These are phyloP conservation scores for Ceriagrion tenellum DNA, from an alignment of 2,888 invertebrate species.

Conservation along the genomic window DNA sequence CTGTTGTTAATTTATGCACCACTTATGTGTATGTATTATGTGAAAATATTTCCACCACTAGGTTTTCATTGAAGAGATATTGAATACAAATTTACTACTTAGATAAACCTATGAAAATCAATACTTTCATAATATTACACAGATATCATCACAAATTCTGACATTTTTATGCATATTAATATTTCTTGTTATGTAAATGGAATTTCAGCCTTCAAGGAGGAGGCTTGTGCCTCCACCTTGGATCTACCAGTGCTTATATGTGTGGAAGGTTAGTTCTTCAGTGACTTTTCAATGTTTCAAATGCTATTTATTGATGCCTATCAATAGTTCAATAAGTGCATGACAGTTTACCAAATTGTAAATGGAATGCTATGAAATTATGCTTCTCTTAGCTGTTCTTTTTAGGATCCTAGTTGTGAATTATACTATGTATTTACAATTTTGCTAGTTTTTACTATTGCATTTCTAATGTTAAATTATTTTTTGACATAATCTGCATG, in stretches of 20 bases:
- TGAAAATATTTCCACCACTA: neutral
- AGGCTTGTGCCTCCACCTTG: slow-evolving; percentile 30
- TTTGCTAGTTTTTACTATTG: neutral
- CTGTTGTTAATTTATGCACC: neutral
- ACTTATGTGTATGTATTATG: no score
- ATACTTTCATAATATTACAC: neutral
- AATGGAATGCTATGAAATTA: neutral
- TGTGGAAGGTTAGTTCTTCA: slow-evolving; percentile 20
- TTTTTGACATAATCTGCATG: neutral
- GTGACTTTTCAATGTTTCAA: neutral
- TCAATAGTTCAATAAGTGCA: neutral
- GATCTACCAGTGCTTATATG: slow-evolving; percentile 27
- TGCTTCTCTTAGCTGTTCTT: neutral
- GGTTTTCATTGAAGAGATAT: no score
- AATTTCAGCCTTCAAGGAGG: slow-evolving; percentile 30
- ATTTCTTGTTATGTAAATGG: slow-evolving; percentile 14
- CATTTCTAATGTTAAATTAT: neutral
- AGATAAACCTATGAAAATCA: no score
- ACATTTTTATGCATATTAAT: neutral
- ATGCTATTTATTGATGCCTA: neutral
- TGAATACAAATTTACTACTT: neutral
- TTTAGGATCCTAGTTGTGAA: neutral
- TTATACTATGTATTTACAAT: neutral
- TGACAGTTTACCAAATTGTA: neutral
- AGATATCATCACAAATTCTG: neutral